These are phyloP conservation scores for Stenolophus ochropezus DNA, from an alignment of 2,888 invertebrate genomes.

Conservation along the genomic window DNA sequence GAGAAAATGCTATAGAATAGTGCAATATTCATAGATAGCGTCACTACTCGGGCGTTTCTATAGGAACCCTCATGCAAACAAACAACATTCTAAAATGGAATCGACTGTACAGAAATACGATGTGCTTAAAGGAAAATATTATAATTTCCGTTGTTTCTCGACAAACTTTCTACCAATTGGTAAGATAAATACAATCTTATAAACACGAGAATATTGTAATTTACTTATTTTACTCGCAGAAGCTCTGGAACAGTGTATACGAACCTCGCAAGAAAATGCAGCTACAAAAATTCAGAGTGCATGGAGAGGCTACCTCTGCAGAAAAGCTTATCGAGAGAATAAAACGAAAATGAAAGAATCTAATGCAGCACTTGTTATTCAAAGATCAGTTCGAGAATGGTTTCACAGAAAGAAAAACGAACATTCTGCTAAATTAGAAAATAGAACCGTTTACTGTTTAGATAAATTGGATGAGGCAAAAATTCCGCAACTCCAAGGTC, in stretches of 20 bases:
- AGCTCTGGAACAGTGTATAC: slow-evolving; percentile 47
- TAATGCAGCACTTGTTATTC: slow-evolving; percentile 57
- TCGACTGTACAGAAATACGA: slow-evolving; percentile 28
- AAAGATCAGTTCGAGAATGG: slow-evolving; percentile 59
- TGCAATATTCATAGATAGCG: slow-evolving; percentile 44
- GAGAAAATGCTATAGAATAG: neutral
- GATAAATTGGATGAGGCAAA: slow-evolving; percentile 52
- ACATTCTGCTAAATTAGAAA: slow-evolving; percentile 25
- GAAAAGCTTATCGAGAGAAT: slow-evolving; percentile 51
- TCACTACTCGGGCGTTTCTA: slow-evolving; percentile 29
- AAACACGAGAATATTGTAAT: neutral
- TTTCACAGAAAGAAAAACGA: slow-evolving; percentile 43
- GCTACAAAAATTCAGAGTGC: slow-evolving; percentile 54
- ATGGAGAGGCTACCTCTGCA: slow-evolving; percentile 53
- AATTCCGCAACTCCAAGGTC: slow-evolving; percentile 38
- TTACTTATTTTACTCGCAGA: slow-evolving; percentile 43
- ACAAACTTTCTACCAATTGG: slow-evolving; percentile 42
- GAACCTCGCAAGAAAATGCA: slow-evolving; percentile 32
- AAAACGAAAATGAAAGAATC: slow-evolving; percentile 45
- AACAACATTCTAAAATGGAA: slow-evolving; percentile 52
- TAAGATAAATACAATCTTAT: slow-evolving; percentile 25
- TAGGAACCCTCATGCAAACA: slow-evolving; percentile 37
- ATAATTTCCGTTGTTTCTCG: slow-evolving; percentile 26
- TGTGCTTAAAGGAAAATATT: slow-evolving; percentile 33
- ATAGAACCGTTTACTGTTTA: slow-evolving; percentile 44